Conservation (phyloP, 2,113 vertebrate species). For the Chrysemys picta region DNA sequence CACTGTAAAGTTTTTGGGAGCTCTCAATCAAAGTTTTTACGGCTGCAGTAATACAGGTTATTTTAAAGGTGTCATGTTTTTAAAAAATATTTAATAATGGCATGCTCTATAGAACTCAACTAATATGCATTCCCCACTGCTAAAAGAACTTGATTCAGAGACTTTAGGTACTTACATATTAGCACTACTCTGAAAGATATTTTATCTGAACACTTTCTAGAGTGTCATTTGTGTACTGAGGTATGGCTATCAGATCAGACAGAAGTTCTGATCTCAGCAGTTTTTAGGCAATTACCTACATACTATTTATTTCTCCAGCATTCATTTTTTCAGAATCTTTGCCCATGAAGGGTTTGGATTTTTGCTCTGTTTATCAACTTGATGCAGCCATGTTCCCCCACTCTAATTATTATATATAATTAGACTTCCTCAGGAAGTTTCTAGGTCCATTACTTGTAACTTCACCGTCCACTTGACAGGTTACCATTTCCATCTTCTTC, state of each 20-base stretch:
- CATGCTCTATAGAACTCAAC: not conserved
- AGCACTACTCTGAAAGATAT: not conserved
- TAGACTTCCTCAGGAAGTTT: constrained; percentile 5
- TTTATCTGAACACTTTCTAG: not conserved
- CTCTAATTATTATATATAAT: not conserved
- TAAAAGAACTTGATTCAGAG: not conserved
- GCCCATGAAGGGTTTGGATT: not conserved
- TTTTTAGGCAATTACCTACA: not conserved
- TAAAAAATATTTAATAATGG: not conserved
- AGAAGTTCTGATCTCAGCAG: not conserved
- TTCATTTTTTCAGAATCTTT: too few species aligned
- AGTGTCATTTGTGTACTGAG: not conserved
- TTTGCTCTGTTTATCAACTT: not conserved
- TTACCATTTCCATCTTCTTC: not conserved
- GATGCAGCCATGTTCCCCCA: not conserved
- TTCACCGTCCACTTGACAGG: not conserved
- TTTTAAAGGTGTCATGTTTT: not conserved
- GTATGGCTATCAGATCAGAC: not conserved
- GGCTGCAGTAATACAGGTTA: not conserved
- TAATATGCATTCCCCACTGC: not conserved
- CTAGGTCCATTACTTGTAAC: not conserved
- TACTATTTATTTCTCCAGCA: not conserved
- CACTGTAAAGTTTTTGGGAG: not conserved
- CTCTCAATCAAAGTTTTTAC: not conserved
- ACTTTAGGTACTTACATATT: not conserved